Percentiles rank a stretch among this genome's conserved stretches.
These are phyloP conservation scores for Papilio gigon DNA, from an alignment of 2,888 invertebrate genomes.

Conservation along the genomic window DNA sequence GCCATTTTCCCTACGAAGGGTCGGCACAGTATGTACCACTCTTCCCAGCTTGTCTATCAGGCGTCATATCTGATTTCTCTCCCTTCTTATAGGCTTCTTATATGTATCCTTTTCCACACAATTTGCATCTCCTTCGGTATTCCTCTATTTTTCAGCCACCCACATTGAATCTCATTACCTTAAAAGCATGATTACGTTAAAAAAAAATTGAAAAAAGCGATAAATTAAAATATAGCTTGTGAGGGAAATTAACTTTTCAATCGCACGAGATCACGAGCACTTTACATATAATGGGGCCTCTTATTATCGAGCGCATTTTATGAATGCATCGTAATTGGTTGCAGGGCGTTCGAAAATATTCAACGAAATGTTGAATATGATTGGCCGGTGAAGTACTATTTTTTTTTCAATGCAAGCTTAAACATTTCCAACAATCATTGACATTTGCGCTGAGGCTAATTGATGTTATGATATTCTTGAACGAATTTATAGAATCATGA, in stretches of 20 bases:
- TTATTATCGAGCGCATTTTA: conserved; percentile 23
- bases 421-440: conserved; percentile 9
- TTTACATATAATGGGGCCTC: conserved; percentile 27
- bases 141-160: no score
- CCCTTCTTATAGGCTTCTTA: no score
- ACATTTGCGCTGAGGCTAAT: background rate
- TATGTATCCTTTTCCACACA: no score
- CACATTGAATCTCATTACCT: no score
- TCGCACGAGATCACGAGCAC: conserved; percentile 23
- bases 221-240: background rate
- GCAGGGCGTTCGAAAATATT: conserved; percentile 24
- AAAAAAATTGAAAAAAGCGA: background rate
- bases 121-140: no score
- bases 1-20: no score
- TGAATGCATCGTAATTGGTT: conserved; percentile 26
- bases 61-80: no score
- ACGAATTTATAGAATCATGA: background rate
- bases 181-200: no score
- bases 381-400: conserved; percentile 10
- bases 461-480: conserved; percentile 4
- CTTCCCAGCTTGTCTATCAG: no score
- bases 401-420: conserved; percentile 15
- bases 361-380: conserved; percentile 19
- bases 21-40: no score
- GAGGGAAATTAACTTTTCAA: conserved; percentile 23